phyloP scores from a whole-genome alignment of 2,888 invertebrate species.

The Lypha dubia region DNA sequence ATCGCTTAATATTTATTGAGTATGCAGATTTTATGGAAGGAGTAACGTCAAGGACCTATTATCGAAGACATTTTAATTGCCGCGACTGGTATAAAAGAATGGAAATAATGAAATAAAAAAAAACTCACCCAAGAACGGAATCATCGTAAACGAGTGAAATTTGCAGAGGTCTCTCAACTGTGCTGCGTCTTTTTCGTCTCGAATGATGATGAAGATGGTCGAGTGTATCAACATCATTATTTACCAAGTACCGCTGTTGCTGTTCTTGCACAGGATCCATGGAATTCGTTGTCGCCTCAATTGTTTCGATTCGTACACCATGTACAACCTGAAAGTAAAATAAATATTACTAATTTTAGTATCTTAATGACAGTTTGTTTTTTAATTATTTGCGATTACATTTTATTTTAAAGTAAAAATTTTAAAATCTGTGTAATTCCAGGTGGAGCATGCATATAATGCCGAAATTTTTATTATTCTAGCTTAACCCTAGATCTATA shows the following conservation, averaged over 20 bases:
- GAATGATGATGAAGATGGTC: slow-evolving; percentile 84
- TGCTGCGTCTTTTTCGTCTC: slow-evolving; percentile 89
- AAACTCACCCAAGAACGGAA: slow-evolving; percentile 92
- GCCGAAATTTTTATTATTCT: too few relatives aligned
- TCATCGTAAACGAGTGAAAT: slow-evolving; percentile 94
- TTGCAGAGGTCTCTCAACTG: slow-evolving; percentile 89
- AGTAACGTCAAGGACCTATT: too few relatives aligned
- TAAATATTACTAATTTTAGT: background rate
- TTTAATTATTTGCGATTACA: background rate
- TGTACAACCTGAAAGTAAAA: slow-evolving; percentile 88
- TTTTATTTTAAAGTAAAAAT: too few relatives aligned
- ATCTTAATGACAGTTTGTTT: background rate
- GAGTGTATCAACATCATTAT: slow-evolving; percentile 84
- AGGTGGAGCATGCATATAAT: too few relatives aligned
- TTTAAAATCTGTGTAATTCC: too few relatives aligned
- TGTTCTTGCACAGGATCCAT: slow-evolving; percentile 85
- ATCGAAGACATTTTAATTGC: background rate
- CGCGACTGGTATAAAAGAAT: too few relatives aligned
- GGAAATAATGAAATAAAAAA: slow-evolving; percentile 49
- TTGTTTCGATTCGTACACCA: slow-evolving; percentile 91
- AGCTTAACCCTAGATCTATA: too few relatives aligned
- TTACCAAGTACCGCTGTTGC: slow-evolving; percentile 8
- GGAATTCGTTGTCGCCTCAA: slow-evolving; percentile 87
- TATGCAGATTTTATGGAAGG: too few relatives aligned
- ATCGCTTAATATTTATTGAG: too few relatives aligned